Conservation (phyloP, 2,797 vertebrate species). For the Emydoidea blandingii region DNA sequence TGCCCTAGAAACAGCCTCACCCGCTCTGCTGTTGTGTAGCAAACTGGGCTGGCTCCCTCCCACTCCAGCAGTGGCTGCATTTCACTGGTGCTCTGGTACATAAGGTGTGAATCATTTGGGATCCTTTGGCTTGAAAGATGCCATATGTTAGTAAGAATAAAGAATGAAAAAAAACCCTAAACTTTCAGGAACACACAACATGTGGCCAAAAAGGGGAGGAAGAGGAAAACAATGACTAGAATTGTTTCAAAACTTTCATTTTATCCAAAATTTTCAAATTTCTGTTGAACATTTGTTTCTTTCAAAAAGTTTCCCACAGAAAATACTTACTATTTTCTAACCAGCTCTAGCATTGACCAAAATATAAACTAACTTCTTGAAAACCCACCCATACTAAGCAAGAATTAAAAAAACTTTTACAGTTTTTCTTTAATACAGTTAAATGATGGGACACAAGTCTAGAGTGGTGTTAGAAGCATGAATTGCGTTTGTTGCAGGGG, state of each 20-base stretch:
- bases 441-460: not conserved
- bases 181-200: not conserved
- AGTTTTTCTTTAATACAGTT: not conserved
- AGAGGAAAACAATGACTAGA: not conserved
- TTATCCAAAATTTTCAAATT: not conserved
- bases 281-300: not conserved
- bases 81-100: not conserved
- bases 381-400: not conserved
- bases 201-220: not conserved
- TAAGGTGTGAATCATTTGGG: not conserved
- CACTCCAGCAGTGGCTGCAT: not conserved
- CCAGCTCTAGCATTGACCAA: not conserved
- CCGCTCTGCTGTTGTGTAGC: not conserved
- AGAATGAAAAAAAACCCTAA: not conserved
- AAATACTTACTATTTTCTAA: not conserved
- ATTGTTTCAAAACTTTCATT: not conserved
- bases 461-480: not conserved
- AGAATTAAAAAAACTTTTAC: not conserved
- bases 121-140: not conserved
- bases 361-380: not conserved
- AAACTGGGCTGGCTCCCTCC: not conserved
- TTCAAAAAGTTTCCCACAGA: not conserved
- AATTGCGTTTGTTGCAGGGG: not conserved
- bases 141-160: not conserved
- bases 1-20: not conserved